Percentiles rank a stretch among this genome's conserved stretches.
These are phyloP conservation scores for Caenorhabditis sp. DNA, from an alignment of 2,888 invertebrate genomes.

Conservation along the genomic window DNA sequence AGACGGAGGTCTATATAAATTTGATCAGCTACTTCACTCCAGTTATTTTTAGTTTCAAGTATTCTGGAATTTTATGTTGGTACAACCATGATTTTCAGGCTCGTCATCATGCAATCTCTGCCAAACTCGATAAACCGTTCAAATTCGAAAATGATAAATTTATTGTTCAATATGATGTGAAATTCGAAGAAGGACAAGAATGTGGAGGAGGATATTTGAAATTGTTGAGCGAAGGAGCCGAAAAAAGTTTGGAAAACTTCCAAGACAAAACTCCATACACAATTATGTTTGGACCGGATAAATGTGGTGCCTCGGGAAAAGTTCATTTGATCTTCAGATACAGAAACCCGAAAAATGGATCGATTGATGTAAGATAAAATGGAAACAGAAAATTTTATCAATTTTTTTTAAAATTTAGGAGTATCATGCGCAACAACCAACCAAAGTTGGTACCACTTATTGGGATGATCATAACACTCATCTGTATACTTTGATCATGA, in stretches of 20 bases:
- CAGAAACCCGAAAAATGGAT: constrained; percentile 89
- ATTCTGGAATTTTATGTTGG: constrained; percentile 21
- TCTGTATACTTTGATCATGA: constrained; percentile 82
- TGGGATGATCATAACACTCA: constrained; percentile 90
- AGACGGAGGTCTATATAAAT: constrained; percentile 16
- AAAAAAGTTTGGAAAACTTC: constrained; percentile 66
- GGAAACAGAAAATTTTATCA: too few relatives aligned
- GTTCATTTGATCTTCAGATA: constrained; percentile 91
- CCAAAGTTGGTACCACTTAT: constrained; percentile 75
- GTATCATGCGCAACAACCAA: constrained; percentile 93
- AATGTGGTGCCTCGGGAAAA: constrained; percentile 94
- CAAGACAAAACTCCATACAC: constrained; percentile 94
- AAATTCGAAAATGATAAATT: constrained; percentile 80
- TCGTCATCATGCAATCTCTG: constrained; percentile 91
- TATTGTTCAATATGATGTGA: constrained; percentile 81
- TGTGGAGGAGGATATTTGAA: constrained; percentile 98
- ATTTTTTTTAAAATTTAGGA: constrained; percentile 75
- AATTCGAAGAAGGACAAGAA: constrained; percentile 92
- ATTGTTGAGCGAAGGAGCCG: constrained; percentile 81
- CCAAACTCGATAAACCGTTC: constrained; percentile 82
- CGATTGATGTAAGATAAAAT: constrained; percentile 78
- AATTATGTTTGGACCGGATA: constrained; percentile 99
- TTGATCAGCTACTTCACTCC: constrained; percentile 25
- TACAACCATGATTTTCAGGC: constrained; percentile 22
- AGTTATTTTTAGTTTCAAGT: not conserved